Evolutionary conservation across 1,140 invertebrate species (phyloP).

Genomic region (Cotesia chilonis): DNA sequence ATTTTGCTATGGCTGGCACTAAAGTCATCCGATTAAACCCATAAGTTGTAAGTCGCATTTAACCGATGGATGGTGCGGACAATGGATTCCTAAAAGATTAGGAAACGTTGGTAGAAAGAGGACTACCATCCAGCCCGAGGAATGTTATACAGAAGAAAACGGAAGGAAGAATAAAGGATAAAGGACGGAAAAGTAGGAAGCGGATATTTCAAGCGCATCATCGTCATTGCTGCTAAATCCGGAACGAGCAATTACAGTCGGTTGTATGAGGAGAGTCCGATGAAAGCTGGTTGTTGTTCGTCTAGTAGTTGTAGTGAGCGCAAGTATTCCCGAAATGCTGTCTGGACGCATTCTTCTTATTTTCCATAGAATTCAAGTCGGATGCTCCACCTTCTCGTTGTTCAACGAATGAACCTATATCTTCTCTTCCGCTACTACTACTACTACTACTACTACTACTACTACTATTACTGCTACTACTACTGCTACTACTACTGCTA

Average conservation of each 20-base stretch:
- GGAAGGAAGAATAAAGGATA: constrained; percentile 9
- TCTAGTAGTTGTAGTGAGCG: background rate
- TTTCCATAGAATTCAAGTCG: constrained; percentile 11
- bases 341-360: constrained; percentile 31
- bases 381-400: constrained; percentile 20
- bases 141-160: background rate
- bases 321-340: constrained; percentile 30
- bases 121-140: too few relatives aligned
- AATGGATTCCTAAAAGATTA: too few relatives aligned
- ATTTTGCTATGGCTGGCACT: too few relatives aligned
- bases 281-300: background rate
- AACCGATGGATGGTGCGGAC: too few relatives aligned
- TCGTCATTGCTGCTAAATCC: constrained; percentile 25
- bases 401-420: background rate
- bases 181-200: constrained; percentile 22
- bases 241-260: constrained; percentile 28
- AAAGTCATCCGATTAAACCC: too few relatives aligned
- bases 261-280: background rate
- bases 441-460: too few relatives aligned
- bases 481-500: too few relatives aligned
- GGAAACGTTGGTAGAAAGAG: too few relatives aligned
- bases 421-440: too few relatives aligned
- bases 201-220: constrained; percentile 22
- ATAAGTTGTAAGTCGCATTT: too few relatives aligned
- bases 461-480: too few relatives aligned